These are phyloP conservation scores for Strigamia crassipes DNA, from an alignment of 2,888 invertebrate genomes.

Conservation along the genomic window DNA sequence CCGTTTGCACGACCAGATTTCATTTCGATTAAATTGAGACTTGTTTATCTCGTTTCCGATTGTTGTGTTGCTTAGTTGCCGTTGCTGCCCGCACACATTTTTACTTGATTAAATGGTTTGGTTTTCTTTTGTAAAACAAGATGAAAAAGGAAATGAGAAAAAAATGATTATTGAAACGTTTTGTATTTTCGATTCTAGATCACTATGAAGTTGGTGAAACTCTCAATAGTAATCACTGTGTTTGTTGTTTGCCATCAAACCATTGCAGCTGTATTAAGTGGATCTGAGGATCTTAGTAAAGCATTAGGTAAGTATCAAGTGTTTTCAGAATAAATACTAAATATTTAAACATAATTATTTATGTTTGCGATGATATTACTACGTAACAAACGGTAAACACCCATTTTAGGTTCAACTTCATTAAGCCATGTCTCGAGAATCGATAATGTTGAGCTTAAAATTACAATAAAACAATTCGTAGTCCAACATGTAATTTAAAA, in stretches of 20 bases:
- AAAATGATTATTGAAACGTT: not conserved
- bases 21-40: not conserved
- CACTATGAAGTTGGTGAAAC: slow-evolving; percentile 4
- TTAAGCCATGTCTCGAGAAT: too few species aligned
- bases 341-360: not conserved
- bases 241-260: slow-evolving; percentile 20
- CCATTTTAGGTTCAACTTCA: too few species aligned
- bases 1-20: slow-evolving; percentile 9
- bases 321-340: not conserved
- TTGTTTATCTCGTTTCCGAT: not conserved
- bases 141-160: not conserved
- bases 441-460: too few species aligned
- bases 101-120: not conserved
- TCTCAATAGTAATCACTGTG: not conserved
- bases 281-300: slow-evolving; percentile 18
- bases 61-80: not conserved
- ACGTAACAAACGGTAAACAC: too few species aligned
- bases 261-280: slow-evolving; percentile 3
- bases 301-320: not conserved
- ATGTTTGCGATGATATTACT: too few species aligned
- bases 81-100: not conserved
- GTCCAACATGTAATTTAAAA: too few species aligned
- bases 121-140: not conserved
- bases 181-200: not conserved
- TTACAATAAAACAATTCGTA: too few species aligned